Evolutionary conservation across 2,888 invertebrate genomes (phyloP).

Genomic region (Leucania comma): DNA sequence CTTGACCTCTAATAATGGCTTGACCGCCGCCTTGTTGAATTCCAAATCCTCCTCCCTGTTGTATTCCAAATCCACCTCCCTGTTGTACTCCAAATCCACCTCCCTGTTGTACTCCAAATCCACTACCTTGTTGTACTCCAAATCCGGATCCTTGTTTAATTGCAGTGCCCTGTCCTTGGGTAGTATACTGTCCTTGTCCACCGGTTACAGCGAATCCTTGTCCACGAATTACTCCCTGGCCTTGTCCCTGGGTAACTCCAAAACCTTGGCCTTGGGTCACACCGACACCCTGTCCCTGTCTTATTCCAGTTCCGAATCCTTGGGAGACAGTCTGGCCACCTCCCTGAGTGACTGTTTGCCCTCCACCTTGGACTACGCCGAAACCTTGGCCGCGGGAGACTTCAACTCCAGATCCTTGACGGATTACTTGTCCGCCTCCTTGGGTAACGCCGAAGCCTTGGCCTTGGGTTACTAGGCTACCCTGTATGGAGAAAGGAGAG

Average conservation of each 20-base stretch:
- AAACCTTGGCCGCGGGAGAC: constrained; percentile 44
- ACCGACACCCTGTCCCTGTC: constrained; percentile 42
- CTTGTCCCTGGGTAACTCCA: constrained; percentile 40
- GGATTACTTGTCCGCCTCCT: constrained; percentile 53
- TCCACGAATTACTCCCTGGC: constrained; percentile 38
- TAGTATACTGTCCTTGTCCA: constrained; percentile 41
- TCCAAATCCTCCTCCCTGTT: constrained; percentile 56
- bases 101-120: constrained; percentile 50
- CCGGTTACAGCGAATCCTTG: constrained; percentile 30
- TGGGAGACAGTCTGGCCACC: constrained; percentile 38
- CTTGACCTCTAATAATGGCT: constrained; percentile 5
- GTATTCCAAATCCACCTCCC: constrained; percentile 41
- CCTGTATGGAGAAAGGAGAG: constrained; percentile 30
- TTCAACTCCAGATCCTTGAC: constrained; percentile 42
- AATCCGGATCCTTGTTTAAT: constrained; percentile 27
- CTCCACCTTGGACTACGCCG: constrained; percentile 46
- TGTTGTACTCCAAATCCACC: constrained; percentile 44
- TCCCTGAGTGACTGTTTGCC: constrained; percentile 30
- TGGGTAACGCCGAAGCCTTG: constrained; percentile 52
- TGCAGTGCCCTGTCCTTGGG: constrained; percentile 43
- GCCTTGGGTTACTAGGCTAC: constrained; percentile 60
- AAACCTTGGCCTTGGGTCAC: constrained; percentile 42
- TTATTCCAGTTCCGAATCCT: constrained; percentile 54
- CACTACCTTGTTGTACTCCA: constrained; percentile 35
- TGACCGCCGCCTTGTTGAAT: constrained; percentile 23